phyloP scores from a whole-genome alignment of 2,888 invertebrate genomes.

The Palloptera scutellata region DNA sequence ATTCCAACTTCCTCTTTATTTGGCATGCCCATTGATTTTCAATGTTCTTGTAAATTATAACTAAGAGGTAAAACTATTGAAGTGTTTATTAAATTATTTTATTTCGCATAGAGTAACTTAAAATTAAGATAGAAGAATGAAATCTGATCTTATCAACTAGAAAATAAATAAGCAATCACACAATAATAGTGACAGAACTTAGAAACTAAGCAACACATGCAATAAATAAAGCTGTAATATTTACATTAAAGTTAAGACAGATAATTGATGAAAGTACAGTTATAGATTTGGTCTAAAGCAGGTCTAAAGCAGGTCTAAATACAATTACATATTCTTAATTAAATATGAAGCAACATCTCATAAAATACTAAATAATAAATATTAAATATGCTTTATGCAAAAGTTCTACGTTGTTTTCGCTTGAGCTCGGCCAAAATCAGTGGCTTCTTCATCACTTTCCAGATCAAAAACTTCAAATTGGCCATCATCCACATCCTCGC shows the following conservation, averaged over 20 bases:
- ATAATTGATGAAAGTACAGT: too few relatives aligned
- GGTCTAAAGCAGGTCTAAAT: constrained; percentile 60
- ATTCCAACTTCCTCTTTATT: too few relatives aligned
- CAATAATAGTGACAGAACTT: constrained; percentile 43
- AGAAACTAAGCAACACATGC: constrained; percentile 28
- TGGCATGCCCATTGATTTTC: too few relatives aligned
- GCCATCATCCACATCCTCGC: constrained; percentile 44
- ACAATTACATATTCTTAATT: constrained; percentile 6
- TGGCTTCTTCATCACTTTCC: constrained; percentile 24
- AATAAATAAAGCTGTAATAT: constrained; percentile 46
- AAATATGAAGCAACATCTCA: background rate
- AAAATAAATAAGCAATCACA: constrained; percentile 41
- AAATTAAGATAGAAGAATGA: constrained; percentile 4
- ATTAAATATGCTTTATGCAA: too few relatives aligned
- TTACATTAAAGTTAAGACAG: constrained; percentile 31
- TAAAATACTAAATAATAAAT: background rate
- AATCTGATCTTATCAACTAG: constrained; percentile 8
- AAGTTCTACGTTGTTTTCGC: constrained; percentile 14
- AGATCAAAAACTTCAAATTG: constrained; percentile 35
- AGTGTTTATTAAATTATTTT: constrained; percentile 12
- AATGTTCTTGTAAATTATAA: too few relatives aligned
- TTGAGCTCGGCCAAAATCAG: constrained; percentile 16
- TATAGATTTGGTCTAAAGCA: constrained; percentile 61
- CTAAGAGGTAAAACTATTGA: too few relatives aligned
- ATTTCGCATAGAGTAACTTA: constrained; percentile 20